Evolutionary conservation across 2,113 vertebrate species (phyloP).

Genomic region (Alaudala cheleensis): DNA sequence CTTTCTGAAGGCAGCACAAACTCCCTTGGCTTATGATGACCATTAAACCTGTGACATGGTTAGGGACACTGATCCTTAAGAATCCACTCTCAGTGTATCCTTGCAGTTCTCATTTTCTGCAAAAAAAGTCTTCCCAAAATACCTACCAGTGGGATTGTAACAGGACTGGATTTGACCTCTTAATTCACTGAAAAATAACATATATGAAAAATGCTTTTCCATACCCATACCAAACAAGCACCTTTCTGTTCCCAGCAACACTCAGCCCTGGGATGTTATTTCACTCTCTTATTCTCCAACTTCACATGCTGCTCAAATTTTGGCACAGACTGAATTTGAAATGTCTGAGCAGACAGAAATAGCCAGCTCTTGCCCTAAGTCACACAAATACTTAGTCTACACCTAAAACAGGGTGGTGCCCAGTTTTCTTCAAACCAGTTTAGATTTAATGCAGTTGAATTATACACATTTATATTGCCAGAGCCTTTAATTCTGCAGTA

Average conservation of each 20-base stretch:
- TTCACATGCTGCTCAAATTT: background rate
- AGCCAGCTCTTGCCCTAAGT: background rate
- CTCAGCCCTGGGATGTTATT: background rate
- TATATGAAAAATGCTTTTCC: background rate
- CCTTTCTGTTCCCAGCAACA: background rate
- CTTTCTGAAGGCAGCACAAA: background rate
- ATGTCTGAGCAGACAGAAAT: background rate
- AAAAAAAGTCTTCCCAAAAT: background rate
- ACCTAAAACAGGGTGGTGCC: rapidly evolving
- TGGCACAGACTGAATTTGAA: background rate
- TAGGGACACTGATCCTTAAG: background rate
- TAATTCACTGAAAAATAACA: background rate
- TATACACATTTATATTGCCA: background rate
- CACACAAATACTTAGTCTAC: background rate
- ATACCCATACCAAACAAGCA: background rate
- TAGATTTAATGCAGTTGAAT: background rate
- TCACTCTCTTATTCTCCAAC: background rate
- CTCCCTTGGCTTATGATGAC: background rate
- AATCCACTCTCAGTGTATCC: background rate
- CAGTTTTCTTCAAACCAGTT: background rate
- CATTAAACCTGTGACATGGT: background rate
- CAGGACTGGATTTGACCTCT: background rate
- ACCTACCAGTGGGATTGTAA: background rate
- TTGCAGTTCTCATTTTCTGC: background rate
- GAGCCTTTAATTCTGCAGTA: background rate